Evolutionary conservation across 2,113 vertebrate genomes (phyloP).

Genomic region (Caretta caretta): DNA sequence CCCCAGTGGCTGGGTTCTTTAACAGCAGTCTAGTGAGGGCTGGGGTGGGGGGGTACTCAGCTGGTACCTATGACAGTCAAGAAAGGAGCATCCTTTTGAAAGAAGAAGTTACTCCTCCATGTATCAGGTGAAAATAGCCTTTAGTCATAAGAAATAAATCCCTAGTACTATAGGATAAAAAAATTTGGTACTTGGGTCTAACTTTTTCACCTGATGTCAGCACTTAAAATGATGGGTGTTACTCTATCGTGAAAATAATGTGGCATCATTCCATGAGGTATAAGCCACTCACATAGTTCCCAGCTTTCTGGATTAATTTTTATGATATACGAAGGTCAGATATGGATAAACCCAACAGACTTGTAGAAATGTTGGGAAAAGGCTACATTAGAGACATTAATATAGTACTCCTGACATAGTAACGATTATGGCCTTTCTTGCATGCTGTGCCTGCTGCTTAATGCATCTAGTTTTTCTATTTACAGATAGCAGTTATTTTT

Average conservation of each 20-base stretch:
- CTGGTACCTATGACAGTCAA: neutral
- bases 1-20: neutral
- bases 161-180: too few species aligned
- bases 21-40: neutral
- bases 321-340: slow-evolving; percentile 59
- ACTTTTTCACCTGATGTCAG: neutral
- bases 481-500: slow-evolving; percentile 61
- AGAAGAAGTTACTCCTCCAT: neutral
- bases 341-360: slow-evolving; percentile 56
- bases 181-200: neutral
- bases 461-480: slow-evolving; percentile 47
- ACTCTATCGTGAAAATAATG: slow-evolving; percentile 38
- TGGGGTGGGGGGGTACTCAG: neutral
- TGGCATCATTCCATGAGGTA: slow-evolving; percentile 60
- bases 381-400: slow-evolving; percentile 63
- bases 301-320: slow-evolving; percentile 46
- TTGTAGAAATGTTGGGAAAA: slow-evolving; percentile 58
- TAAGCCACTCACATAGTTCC: slow-evolving; percentile 59
- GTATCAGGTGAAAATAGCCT: neutral
- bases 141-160: neutral
- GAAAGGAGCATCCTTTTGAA: neutral
- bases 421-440: slow-evolving; percentile 39
- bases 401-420: slow-evolving; percentile 22
- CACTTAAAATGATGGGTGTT: neutral
- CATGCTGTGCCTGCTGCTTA: slow-evolving; percentile 44